These are phyloP conservation scores for Xenus cinereus DNA, from an alignment of 2,113 vertebrate species.

Conservation along the genomic window DNA sequence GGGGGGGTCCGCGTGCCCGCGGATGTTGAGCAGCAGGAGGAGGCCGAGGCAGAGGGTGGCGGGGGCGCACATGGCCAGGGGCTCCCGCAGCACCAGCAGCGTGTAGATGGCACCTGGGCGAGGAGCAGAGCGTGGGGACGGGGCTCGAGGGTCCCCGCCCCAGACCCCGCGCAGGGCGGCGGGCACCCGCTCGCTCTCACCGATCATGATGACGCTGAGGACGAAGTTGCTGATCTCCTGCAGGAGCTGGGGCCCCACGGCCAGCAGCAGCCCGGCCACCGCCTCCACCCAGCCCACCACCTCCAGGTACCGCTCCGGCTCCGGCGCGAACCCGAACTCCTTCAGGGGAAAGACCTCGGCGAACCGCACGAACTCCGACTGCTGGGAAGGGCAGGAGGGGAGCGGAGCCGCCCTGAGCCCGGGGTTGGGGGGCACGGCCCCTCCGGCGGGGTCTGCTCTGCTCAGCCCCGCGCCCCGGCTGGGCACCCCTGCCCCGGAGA, in stretches of 20 bases:
- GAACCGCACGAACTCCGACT: constrained; percentile 71
- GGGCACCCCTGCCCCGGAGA: background rate
- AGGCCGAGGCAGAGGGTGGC: constrained; percentile 71
- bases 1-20: background rate
- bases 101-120: constrained; percentile 78
- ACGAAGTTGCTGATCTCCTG: constrained; percentile 78
- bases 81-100: constrained; percentile 71
- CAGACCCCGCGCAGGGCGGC: rapidly evolving
- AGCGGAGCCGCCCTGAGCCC: background rate
- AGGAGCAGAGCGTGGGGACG: background rate
- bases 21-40: constrained; percentile 74
- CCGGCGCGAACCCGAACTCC: constrained; percentile 62
- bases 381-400: constrained; percentile 40
- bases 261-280: constrained; percentile 72
- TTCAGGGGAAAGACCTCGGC: constrained; percentile 76
- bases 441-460: background rate
- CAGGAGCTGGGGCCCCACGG: constrained; percentile 71
- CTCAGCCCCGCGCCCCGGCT: background rate
- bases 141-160: background rate
- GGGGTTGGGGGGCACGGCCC: background rate
- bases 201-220: constrained; percentile 78
- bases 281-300: constrained; percentile 76
- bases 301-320: constrained; percentile 66
- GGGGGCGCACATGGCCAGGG: constrained; percentile 67
- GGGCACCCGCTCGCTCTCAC: constrained; percentile 9